Base-by-base conservation (phyloP, 92 coral and sea anemone genomes). In the Phenganax subtilis region DNA sequence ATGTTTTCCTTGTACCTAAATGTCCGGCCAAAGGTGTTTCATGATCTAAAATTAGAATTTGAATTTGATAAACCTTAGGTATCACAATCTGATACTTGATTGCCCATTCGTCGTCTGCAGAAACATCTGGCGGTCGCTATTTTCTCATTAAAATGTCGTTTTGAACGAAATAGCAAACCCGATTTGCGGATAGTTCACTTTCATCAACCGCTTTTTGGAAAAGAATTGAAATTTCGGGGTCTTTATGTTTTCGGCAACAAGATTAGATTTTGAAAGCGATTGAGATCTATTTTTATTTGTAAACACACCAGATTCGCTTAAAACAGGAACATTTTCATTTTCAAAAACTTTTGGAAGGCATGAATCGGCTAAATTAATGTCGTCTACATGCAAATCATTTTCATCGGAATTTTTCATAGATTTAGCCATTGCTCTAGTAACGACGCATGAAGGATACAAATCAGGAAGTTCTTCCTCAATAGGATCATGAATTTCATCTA, bases 1-100 rank as follows among this genome's bases (percentile, higher is more conserved):
- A 59, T 17, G 93, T 85, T 60, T 87, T 87, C 76, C 70, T 87
- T 16, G 76, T 70, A 15, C 90, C 88, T 77, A 88, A 55, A 74
- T 88, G 90, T 12, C 90, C 88, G 68, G 90, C 79, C 30, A 88
- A 53, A 20, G 88, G 88, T 10, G 88, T 84, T 15, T 88, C 90
- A 62, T 88, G 91, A 7, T 84, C 87, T 60, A 80, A 63, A 62
- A 81, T 69, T 51, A 85, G 81, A 72, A 88, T 81, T 54, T 85
- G 88, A 10, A 28, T 30, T 30, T 28, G 54, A 66, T 81, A 81
- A 17, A 72, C 70, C 57, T 85, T 75, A 0, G 89, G 87, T 51
- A 86, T 68, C 4, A 86, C 85, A 54, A 88, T 59, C 80, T 88
- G 89, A 73, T 73, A 57, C 82, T 82, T 82, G 25, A 84, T 81